phyloP scores from a whole-genome alignment of 1,140 invertebrate genomes.

The Sweltsa coloradensis region DNA sequence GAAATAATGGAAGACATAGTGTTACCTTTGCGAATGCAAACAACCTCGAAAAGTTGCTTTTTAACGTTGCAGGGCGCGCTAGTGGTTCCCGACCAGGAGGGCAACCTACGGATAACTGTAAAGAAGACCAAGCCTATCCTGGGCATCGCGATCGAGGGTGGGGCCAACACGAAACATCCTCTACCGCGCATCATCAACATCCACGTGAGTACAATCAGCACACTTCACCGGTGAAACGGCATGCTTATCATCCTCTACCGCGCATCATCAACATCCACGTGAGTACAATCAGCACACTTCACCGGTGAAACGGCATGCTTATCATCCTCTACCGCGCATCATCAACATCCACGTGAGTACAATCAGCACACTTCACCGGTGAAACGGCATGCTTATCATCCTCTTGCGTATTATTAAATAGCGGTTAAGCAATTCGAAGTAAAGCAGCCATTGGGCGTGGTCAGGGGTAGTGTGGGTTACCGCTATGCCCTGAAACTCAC shows the following conservation, averaged over 20 bases:
- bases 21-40: background rate
- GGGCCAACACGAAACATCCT: conserved; percentile 86
- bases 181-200: conserved; percentile 93
- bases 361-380: no score
- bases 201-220: conserved; percentile 73
- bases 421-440: no score
- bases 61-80: conserved; percentile 17
- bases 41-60: background rate
- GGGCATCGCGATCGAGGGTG: conserved; percentile 94
- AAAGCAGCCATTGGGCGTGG: no score
- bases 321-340: conserved; percentile 84
- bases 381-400: no score
- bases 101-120: conserved; percentile 71
- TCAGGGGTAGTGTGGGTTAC: no score
- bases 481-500: no score
- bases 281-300: no score
- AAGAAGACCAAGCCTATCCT: conserved; percentile 87
- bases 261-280: conserved; percentile 95
- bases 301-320: no score
- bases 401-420: no score
- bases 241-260: conserved; percentile 83
- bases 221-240: no score
- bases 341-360: conserved; percentile 90
- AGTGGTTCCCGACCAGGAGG: conserved; percentile 70
- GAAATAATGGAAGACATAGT: background rate